Percentiles rank a stretch among this genome's conserved stretches.
These are phyloP conservation scores for Willowsia nigromaculata DNA, from an alignment of 2,888 invertebrate species.

Conservation along the genomic window DNA sequence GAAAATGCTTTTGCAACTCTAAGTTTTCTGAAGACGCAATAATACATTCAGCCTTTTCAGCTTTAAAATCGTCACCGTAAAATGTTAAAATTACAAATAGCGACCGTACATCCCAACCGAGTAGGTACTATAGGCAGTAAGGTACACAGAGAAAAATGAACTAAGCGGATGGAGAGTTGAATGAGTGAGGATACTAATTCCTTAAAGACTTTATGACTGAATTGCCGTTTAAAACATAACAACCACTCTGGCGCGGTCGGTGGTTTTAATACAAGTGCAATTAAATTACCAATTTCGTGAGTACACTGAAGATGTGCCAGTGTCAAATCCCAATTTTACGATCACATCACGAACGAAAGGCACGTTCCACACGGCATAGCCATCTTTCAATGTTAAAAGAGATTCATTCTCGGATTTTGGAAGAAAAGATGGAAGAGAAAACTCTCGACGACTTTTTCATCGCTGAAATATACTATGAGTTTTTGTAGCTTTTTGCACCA, in stretches of 20 bases:
- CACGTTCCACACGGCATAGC: conserved; percentile 54
- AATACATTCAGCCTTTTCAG: background rate
- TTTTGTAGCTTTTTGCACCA: background rate
- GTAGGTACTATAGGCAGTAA: no score
- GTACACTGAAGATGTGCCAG: conserved; percentile 17
- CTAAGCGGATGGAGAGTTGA: background rate
- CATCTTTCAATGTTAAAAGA: conserved; percentile 41
- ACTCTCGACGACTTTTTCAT: conserved; percentile 47
- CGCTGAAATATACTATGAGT: background rate
- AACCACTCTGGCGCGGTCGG: background rate
- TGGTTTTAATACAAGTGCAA: conserved; percentile 39
- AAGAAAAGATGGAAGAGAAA: background rate
- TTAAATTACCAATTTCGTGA: conserved; percentile 43
- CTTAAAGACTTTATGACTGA: background rate
- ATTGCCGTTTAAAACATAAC: conserved; percentile 20
- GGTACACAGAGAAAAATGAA: background rate
- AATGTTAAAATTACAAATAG: background rate
- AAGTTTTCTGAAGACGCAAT: background rate
- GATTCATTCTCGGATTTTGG: conserved; percentile 21
- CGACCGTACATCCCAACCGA: background rate
- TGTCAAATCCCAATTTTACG: conserved; percentile 41
- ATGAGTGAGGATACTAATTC: background rate
- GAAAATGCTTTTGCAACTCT: background rate
- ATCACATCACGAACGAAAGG: conserved; percentile 39
- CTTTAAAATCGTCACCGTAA: conserved; percentile 7